Percentiles rank a stretch among this genome's conserved stretches.
These are phyloP conservation scores for Mellivora capensis DNA, from an alignment of 2,113 vertebrate genomes.

Conservation along the genomic window DNA sequence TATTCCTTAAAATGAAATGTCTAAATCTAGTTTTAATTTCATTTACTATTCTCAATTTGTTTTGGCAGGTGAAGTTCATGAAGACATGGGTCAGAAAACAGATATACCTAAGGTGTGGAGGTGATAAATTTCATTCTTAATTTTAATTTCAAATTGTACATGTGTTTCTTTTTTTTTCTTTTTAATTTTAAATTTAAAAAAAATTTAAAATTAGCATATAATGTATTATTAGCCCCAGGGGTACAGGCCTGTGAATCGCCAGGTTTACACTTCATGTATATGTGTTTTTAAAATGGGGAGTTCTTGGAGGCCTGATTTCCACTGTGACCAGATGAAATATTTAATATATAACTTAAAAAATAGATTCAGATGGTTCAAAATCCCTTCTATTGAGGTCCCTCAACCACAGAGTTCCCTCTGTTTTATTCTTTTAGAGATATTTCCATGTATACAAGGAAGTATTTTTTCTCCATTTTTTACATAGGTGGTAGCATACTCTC, in stretches of 20 bases:
- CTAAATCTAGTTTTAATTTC: background rate
- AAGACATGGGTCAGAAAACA: constrained; percentile 82
- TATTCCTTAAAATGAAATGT: background rate
- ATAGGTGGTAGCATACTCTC: background rate
- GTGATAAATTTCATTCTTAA: constrained; percentile 2
- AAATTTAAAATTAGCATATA: too few relatives aligned
- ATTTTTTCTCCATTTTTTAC: background rate
- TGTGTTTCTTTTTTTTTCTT: background rate
- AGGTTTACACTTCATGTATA: background rate
- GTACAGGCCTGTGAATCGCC: too few relatives aligned
- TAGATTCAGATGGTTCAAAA: background rate
- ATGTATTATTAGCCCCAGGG: too few relatives aligned
- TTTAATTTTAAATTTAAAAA: too few relatives aligned
- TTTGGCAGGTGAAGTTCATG: constrained; percentile 82
- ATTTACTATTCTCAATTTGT: constrained; percentile 31
- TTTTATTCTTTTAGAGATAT: background rate
- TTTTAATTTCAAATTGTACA: constrained; percentile 31
- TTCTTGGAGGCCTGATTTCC: background rate
- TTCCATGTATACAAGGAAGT: background rate
- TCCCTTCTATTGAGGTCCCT: background rate
- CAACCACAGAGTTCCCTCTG: background rate
- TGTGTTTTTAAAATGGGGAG: background rate
- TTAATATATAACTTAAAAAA: background rate
- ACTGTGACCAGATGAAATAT: background rate
- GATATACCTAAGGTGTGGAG: constrained; percentile 83